Conservation (phyloP, 2,113 vertebrate genomes). For the Bettongia penicillata region DNA sequence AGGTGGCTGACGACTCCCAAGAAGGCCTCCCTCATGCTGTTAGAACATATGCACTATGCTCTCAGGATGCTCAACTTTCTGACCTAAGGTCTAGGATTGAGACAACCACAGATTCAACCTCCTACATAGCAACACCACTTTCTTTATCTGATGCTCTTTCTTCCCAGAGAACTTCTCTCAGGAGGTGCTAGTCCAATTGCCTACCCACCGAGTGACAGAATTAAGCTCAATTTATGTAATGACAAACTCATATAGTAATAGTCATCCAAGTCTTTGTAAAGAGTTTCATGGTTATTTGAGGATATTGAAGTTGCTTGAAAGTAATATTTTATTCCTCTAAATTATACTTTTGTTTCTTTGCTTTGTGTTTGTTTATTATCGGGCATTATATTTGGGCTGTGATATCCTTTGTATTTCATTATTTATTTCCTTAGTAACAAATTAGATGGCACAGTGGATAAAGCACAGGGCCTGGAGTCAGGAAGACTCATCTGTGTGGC, state of each 20-base stretch:
- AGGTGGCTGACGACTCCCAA: background rate
- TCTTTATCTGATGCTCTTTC: background rate
- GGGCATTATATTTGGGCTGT: background rate
- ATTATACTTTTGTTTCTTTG: constrained; percentile 34
- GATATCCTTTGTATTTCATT: constrained; percentile 29
- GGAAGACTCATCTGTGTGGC: background rate
- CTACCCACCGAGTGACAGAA: constrained; percentile 59
- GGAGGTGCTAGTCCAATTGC: constrained; percentile 59
- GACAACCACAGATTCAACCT: constrained; percentile 40
- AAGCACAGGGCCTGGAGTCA: background rate
- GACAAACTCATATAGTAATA: constrained; percentile 51
- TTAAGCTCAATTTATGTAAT: constrained; percentile 58
- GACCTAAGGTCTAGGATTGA: constrained; percentile 33
- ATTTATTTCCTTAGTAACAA: constrained; percentile 43
- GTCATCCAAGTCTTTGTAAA: constrained; percentile 59
- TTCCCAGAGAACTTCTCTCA: constrained; percentile 11
- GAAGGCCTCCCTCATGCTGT: background rate
- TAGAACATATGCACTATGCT: background rate
- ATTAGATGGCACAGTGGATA: background rate
- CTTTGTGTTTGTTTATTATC: constrained; percentile 22
- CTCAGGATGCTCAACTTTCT: constrained; percentile 20
- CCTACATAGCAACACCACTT: background rate
- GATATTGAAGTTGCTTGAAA: constrained; percentile 58
- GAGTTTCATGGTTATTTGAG: constrained; percentile 32
- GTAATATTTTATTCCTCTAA: constrained; percentile 3